Percentiles rank a stretch among this genome's conserved stretches.
Conservation (phyloP, 2,888 invertebrate species). For the Ornithoptera alexandrae region DNA sequence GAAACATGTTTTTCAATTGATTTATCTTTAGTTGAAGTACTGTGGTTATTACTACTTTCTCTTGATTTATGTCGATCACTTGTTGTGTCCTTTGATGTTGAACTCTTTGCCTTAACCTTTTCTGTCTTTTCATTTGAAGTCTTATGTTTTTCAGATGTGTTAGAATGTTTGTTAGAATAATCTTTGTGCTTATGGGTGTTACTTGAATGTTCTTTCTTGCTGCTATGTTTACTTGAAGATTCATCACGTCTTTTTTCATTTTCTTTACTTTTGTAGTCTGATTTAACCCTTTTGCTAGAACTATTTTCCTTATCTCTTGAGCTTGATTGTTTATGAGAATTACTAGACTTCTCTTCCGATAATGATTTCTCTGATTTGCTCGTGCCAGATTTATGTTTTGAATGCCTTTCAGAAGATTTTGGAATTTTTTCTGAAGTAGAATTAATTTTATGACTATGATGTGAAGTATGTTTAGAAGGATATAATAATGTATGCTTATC, state of each 20-base stretch:
- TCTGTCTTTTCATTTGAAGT: slow-evolving; percentile 39
- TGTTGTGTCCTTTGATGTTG: slow-evolving; percentile 51
- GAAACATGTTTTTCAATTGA: slow-evolving; percentile 55
- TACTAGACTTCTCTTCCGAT: slow-evolving; percentile 19
- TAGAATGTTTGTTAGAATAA: slow-evolving; percentile 47
- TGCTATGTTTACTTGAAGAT: slow-evolving; percentile 38
- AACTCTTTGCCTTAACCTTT: slow-evolving; percentile 49
- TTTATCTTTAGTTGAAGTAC: slow-evolving; percentile 47
- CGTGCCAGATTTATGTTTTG: slow-evolving; percentile 21
- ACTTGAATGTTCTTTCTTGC: slow-evolving; percentile 44
- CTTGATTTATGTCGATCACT: slow-evolving; percentile 54
- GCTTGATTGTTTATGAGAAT: slow-evolving; percentile 43
- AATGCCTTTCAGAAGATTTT: slow-evolving; percentile 40
- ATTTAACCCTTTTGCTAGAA: slow-evolving; percentile 52
- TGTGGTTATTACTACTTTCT: slow-evolving; percentile 62
- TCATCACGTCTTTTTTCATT: slow-evolving; percentile 48
- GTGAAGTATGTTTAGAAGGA: slow-evolving; percentile 48
- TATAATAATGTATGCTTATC: slow-evolving; percentile 46
- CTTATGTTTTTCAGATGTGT: slow-evolving; percentile 49
- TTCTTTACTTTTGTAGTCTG: slow-evolving; percentile 46
- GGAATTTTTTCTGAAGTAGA: slow-evolving; percentile 37
- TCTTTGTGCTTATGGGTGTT: slow-evolving; percentile 44
- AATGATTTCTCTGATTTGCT: slow-evolving; percentile 29
- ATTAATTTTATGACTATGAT: slow-evolving; percentile 48
- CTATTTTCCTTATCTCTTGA: slow-evolving; percentile 49